Evolutionary conservation across 2,113 vertebrate species (phyloP).

Genomic region (Uria aalge): DNA sequence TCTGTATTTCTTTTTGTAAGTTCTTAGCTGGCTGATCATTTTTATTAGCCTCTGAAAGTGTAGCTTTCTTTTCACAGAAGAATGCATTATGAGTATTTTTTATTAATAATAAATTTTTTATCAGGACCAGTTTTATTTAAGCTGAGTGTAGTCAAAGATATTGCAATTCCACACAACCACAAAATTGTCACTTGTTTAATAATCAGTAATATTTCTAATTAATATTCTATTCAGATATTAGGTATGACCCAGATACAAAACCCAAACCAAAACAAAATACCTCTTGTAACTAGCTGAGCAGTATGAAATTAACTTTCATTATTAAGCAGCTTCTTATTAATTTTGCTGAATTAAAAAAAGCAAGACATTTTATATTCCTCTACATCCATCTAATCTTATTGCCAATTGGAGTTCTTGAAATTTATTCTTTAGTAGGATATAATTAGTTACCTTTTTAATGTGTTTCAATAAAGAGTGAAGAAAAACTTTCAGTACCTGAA

Average conservation of each 20-base stretch:
- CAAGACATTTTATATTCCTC: neutral
- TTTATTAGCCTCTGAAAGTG: neutral
- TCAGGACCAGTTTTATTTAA: neutral
- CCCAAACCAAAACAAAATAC: neutral
- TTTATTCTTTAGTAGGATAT: neutral
- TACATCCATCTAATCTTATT: neutral
- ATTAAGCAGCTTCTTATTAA: neutral
- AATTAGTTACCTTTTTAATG: neutral
- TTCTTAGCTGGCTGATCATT: neutral
- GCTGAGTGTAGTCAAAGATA: neutral
- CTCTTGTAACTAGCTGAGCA: neutral
- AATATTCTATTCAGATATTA: neutral
- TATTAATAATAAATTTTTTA: conserved; percentile 24
- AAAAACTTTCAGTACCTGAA: neutral
- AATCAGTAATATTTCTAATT: neutral
- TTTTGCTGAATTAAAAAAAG: neutral
- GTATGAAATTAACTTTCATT: neutral
- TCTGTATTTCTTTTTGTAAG: neutral
- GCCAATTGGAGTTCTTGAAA: neutral
- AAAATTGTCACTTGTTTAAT: neutral
- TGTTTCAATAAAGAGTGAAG: neutral
- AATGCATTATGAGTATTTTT: neutral
- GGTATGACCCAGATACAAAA: neutral
- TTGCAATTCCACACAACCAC: neutral
- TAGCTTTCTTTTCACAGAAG: neutral